Evolutionary conservation across 2,797 vertebrate genomes (phyloP), one percentile per base, ranked within the genome.

Genomic region (Melanotaenia parkinsoni): DNA sequence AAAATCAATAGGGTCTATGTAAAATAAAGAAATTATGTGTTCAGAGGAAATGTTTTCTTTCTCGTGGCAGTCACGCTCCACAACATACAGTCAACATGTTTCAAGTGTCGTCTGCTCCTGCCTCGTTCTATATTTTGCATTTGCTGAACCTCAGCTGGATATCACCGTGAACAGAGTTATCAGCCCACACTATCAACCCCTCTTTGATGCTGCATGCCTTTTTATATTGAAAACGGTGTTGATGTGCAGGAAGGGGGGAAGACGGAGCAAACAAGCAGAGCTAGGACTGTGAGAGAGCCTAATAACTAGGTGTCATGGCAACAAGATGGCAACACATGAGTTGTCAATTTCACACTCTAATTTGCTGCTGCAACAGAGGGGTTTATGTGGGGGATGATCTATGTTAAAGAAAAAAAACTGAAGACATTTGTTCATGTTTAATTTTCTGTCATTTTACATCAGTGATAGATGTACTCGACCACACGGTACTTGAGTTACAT

Each of bases 271-370:
- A 84, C 77, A 89, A 72, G 69, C 69, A 43, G 35, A 70, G 76
- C 58, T 24, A 57, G 58, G 76, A 78, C 81, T 76, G 76, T 90
- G 77, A 82, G 61, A 71, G 76, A 67, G 71, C 67, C 72, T 88
- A 86, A 91, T 92, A 88, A 84, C 82, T 53, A 72, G 90, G 80
- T 90, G 91, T 90, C 92, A 93, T 94, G 88, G 90, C 90, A 94
- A 94, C 92, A 83, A 80, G 77, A 91, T 88, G 85, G 89, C 82
- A 86, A 92, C 90, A 93, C 82, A 86, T 74, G 77, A 90, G 74
- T 81, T 93, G 89, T 88, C 87, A 86, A 90, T 93, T 94, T 94
- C 90, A 92, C 91, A 93, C 89, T 91, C 88, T 92, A 89, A 93
- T 93, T 91, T 94, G 89, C 90, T 75, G 82, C 84, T 87, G 86